Percentiles rank a stretch among this genome's conserved stretches.
Conservation (phyloP, 2,797 vertebrate genomes). For the Rallus crepitans region DNA sequence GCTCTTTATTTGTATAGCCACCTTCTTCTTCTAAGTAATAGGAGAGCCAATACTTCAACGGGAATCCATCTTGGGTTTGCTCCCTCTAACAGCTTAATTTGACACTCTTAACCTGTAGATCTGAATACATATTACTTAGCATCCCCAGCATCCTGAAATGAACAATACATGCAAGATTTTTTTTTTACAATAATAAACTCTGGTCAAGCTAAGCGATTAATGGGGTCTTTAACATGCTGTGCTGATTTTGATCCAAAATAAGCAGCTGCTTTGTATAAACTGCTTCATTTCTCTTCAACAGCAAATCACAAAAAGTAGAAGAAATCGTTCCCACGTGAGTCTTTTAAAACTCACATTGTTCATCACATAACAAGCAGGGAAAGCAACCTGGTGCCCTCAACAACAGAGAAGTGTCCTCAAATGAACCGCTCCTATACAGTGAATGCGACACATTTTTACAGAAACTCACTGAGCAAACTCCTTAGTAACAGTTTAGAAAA, state of each 20-base stretch:
- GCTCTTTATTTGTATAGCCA: not conserved
- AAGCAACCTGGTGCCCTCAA: constrained; percentile 21
- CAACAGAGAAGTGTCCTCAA: not conserved
- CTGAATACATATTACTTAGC: not conserved
- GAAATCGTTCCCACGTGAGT: constrained; percentile 30
- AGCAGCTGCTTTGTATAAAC: constrained; percentile 59
- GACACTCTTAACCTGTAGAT: not conserved
- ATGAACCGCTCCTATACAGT: not conserved
- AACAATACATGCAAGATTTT: not conserved
- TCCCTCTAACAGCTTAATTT: not conserved
- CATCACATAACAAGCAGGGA: not conserved
- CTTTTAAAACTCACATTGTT: constrained; percentile 1
- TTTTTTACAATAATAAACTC: not conserved
- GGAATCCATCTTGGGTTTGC: not conserved
- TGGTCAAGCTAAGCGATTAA: constrained; percentile 46
- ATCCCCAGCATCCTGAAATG: not conserved
- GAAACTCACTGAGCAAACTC: not conserved
- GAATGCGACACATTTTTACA: not conserved
- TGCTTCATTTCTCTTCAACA: constrained; percentile 40
- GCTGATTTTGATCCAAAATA: constrained; percentile 57
- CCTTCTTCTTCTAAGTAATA: not conserved
- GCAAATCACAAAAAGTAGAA: constrained; percentile 22
- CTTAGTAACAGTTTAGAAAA: not conserved
- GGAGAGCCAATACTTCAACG: not conserved
- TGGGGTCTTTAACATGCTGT: constrained; percentile 13